phyloP scores from a whole-genome alignment of 2,113 vertebrate genomes.

The Charina bottae region DNA sequence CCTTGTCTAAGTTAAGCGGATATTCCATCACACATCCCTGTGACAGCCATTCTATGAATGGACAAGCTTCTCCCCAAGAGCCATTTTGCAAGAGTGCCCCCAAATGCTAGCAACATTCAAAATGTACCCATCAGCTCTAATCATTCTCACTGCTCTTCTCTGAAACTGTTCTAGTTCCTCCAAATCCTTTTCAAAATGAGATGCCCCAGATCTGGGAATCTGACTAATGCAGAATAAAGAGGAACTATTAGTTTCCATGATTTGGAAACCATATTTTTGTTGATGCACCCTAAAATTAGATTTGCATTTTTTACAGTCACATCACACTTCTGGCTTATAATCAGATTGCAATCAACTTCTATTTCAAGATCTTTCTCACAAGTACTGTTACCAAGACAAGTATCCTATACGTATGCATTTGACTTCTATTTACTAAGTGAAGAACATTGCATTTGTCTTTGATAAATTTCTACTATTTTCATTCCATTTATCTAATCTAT shows the following conservation, averaged over 20 bases:
- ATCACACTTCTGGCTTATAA: neutral
- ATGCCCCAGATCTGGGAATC: neutral
- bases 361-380: neutral
- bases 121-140: neutral
- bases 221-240: neutral
- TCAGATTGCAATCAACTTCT: neutral
- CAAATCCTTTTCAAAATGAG: neutral
- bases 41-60: neutral
- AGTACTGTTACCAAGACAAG: neutral
- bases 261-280: neutral
- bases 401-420: neutral
- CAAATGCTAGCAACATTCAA: neutral
- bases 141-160: neutral
- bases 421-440: neutral
- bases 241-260: neutral
- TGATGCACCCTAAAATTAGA: neutral
- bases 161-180: neutral
- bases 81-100: neutral
- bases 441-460: neutral
- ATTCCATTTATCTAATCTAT: neutral
- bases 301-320: neutral
- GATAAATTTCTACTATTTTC: neutral
- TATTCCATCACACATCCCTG: neutral
- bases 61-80: neutral
- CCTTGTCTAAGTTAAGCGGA: neutral